These are phyloP conservation scores for Pelochelys cantorii DNA, from an alignment of 2,797 vertebrate species.

Conservation along the genomic window DNA sequence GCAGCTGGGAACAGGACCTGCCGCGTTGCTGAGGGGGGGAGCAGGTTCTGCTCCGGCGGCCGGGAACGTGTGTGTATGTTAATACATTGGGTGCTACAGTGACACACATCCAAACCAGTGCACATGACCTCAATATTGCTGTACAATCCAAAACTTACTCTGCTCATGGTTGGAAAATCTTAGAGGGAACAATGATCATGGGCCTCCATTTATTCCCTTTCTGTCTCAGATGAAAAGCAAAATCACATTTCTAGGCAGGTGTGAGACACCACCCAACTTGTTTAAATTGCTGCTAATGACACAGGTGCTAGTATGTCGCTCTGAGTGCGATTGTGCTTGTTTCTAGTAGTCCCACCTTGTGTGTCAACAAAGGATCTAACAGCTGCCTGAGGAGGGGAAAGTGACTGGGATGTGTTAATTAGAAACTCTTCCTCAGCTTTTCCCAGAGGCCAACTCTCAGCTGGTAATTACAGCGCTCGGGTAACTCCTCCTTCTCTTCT, in stretches of 20 bases:
- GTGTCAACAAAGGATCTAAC: constrained; percentile 30
- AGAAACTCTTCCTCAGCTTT: constrained; percentile 44
- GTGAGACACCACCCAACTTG: background rate
- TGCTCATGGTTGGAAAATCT: too few relatives aligned
- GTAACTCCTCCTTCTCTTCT: constrained; percentile 32
- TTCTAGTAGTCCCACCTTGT: constrained; percentile 18
- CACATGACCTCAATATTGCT: too few relatives aligned
- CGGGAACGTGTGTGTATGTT: too few relatives aligned
- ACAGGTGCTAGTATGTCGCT: background rate
- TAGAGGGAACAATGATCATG: too few relatives aligned
- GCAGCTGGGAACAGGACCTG: too few relatives aligned
- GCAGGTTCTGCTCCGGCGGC: too few relatives aligned
- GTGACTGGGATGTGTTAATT: constrained; percentile 45
- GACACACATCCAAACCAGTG: too few relatives aligned
- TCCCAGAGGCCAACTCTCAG: constrained; percentile 41
- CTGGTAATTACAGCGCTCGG: constrained; percentile 53
- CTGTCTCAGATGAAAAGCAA: background rate
- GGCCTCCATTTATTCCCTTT: constrained; percentile 9
- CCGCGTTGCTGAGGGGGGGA: too few relatives aligned
- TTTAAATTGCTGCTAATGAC: background rate
- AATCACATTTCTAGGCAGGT: background rate
- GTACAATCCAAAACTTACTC: too few relatives aligned
- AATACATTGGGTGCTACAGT: too few relatives aligned
- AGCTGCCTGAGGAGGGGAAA: background rate
- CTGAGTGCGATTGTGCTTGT: background rate